These are phyloP conservation scores for Melanophora roralis DNA, from an alignment of 2,888 invertebrate species.

Conservation along the genomic window DNA sequence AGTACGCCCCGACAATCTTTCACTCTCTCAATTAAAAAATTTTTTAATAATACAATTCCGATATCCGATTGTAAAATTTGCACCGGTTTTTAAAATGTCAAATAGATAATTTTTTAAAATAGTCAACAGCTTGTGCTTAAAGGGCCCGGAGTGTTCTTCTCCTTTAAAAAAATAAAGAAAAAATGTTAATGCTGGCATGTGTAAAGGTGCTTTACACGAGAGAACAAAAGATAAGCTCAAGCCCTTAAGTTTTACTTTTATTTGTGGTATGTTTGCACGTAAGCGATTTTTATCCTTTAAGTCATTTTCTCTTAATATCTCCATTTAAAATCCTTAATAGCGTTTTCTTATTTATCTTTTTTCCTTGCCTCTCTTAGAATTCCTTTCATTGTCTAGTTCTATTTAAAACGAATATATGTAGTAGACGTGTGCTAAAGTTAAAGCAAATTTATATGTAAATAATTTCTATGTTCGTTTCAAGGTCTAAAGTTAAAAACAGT, in stretches of 20 bases:
- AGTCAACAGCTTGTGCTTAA: too few relatives aligned
- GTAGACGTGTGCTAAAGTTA: conserved; percentile 10
- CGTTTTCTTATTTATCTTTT: conserved; percentile 1
- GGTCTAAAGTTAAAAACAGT: conserved; percentile 22
- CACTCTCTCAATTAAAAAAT: too few relatives aligned
- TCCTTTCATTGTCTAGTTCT: neutral
- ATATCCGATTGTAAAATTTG: too few relatives aligned
- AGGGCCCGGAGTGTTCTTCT: too few relatives aligned
- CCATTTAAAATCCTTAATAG: conserved; percentile 6
- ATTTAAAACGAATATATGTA: too few relatives aligned
- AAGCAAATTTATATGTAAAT: conserved; percentile 29
- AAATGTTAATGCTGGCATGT: conserved; percentile 18
- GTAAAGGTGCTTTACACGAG: neutral
- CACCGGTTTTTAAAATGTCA: neutral
- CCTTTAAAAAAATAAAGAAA: neutral
- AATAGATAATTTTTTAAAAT: too few relatives aligned
- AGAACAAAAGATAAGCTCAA: conserved; percentile 12
- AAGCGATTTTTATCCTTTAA: neutral
- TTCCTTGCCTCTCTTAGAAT: neutral
- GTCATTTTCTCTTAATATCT: neutral
- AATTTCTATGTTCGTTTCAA: conserved; percentile 46
- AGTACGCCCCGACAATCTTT: too few relatives aligned
- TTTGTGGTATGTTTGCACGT: conserved; percentile 27
- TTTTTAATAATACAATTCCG: too few relatives aligned
- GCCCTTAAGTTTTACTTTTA: conserved; percentile 11